Conservation (phyloP, 30 jellyfish, hydroid and myxozoan species). For the Rhopilema esculentum region DNA sequence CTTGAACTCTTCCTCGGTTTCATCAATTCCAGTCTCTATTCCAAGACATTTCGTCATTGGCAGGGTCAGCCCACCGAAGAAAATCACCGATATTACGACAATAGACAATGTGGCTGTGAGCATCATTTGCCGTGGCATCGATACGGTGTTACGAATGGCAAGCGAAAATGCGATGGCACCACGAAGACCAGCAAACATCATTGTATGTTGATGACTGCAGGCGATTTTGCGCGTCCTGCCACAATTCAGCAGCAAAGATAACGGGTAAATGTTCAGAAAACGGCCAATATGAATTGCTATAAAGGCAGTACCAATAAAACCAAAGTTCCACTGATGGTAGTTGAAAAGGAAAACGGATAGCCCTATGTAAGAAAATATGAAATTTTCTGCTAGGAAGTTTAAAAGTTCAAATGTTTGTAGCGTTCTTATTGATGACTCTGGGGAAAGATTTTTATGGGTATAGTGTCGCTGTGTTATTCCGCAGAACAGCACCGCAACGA, state of each 20-base stretch:
- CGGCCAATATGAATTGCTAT: constrained; percentile 96
- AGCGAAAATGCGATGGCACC: constrained; percentile 99
- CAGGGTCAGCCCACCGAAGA: constrained; percentile 95
- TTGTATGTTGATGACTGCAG: constrained; percentile 88
- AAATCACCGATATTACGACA: constrained; percentile 93
- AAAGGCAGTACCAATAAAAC: constrained; percentile 96
- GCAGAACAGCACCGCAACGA: constrained; percentile 98
- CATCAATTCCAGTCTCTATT: constrained; percentile 98
- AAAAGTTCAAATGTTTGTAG: constrained; percentile 94
- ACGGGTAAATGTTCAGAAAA: constrained; percentile 85
- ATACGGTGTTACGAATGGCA: constrained; percentile 98
- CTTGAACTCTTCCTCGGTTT: constrained; percentile 97
- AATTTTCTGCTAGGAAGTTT: constrained; percentile 97
- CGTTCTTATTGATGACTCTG: constrained; percentile 96
- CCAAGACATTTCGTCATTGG: constrained; percentile 95
- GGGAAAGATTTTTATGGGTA: constrained; percentile 96
- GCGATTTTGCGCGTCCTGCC: constrained; percentile 96
- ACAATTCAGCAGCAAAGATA: constrained; percentile 82
- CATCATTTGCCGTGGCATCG: constrained; percentile 99
- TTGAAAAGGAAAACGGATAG: constrained; percentile 90
- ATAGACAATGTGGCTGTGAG: constrained; percentile 95
- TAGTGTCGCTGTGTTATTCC: constrained; percentile 99
- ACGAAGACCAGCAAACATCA: constrained; percentile 99
- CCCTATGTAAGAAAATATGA: constrained; percentile 98
- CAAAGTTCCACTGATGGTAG: constrained; percentile 98